Conservation (phyloP, 2,113 vertebrate species). For the Gymnogyps californianus region DNA sequence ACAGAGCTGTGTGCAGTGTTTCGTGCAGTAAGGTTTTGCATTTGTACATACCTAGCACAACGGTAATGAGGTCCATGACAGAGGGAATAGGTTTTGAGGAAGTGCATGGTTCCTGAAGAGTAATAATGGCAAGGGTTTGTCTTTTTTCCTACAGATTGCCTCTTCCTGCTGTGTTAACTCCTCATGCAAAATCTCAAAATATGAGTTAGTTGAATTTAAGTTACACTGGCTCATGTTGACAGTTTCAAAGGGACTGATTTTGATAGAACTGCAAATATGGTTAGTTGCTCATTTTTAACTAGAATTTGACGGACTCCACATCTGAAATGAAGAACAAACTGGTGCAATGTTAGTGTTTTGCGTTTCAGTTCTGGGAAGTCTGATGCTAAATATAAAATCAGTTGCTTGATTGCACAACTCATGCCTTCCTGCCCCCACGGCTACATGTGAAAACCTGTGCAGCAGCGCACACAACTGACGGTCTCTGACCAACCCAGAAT, state of each 20-base stretch:
- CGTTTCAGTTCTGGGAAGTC: not conserved
- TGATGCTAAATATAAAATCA: not conserved
- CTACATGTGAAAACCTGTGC: not conserved
- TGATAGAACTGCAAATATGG: not conserved
- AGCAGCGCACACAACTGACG: accelerated
- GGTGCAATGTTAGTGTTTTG: not conserved
- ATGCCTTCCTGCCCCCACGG: not conserved
- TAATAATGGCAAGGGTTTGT: not conserved
- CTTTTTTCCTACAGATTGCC: not conserved
- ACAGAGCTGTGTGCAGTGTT: not conserved
- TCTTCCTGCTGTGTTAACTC: not conserved
- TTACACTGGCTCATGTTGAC: not conserved
- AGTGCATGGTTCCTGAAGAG: not conserved
- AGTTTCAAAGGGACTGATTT: not conserved
- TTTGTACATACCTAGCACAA: not conserved
- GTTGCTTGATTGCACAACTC: not conserved
- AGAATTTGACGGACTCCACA: not conserved
- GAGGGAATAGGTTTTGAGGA: not conserved
- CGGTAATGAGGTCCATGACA: not conserved
- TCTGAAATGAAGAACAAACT: not conserved
- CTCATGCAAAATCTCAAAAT: not conserved
- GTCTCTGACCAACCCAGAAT: not conserved
- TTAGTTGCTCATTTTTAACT: not conserved
- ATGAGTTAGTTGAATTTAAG: not conserved
- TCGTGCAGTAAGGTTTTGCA: not conserved